Conservation (phyloP, 1,140 invertebrate species). For the Drosophila chauvacae region DNA sequence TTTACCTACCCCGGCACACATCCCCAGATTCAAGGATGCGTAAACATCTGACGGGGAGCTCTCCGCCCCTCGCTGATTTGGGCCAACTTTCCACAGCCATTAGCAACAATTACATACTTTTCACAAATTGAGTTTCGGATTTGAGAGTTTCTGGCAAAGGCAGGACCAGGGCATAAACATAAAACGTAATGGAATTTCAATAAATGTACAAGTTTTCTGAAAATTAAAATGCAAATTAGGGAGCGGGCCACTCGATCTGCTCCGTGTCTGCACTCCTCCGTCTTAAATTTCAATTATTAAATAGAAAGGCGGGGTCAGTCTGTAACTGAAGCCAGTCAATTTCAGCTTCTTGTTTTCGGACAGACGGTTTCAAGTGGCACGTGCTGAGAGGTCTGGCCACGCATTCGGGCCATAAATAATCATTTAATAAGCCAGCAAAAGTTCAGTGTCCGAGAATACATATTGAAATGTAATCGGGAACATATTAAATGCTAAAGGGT, state of each 20-base stretch:
- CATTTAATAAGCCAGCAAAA: constrained; percentile 67
- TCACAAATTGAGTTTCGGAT: constrained; percentile 66
- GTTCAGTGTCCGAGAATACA: constrained; percentile 28
- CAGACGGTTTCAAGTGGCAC: constrained; percentile 41
- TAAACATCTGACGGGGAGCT: constrained; percentile 58
- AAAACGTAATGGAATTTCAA: constrained; percentile 42
- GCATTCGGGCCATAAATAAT: constrained; percentile 61
- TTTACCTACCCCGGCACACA: constrained; percentile 57
- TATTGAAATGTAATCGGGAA: constrained; percentile 35
- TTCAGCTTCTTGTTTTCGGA: neutral
- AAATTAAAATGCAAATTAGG: constrained; percentile 13
- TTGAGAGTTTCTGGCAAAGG: constrained; percentile 10
- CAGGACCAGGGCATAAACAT: constrained; percentile 19
- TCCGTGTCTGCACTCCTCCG: neutral
- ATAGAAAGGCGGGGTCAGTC: neutral
- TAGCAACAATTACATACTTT: constrained; percentile 70
- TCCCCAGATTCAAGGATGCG: constrained; percentile 21
- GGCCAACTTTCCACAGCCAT: constrained; percentile 55
- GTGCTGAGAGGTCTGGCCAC: constrained; percentile 47
- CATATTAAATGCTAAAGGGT: constrained; percentile 14
- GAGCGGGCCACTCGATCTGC: neutral
- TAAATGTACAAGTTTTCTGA: constrained; percentile 23
- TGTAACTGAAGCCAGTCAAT: constrained; percentile 12
- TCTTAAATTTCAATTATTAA: constrained; percentile 36
- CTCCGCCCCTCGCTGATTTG: neutral